These are phyloP conservation scores for Xyrauchen texanus DNA, from an alignment of 2,113 vertebrate species.

Conservation along the genomic window DNA sequence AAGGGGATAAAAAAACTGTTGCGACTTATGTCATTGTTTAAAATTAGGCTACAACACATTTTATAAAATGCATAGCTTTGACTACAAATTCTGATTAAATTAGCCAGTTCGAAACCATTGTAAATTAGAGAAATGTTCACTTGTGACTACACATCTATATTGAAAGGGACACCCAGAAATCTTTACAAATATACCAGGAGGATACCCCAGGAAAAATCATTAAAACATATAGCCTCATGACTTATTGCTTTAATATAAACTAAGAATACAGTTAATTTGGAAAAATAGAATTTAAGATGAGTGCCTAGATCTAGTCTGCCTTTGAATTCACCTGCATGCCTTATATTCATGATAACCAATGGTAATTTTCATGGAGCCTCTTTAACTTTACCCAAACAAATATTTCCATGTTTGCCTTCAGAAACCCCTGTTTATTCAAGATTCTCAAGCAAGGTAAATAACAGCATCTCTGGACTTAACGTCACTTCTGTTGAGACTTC, in stretches of 20 bases:
- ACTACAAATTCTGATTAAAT: background rate
- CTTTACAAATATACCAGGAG: too few relatives aligned
- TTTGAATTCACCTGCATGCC: too few relatives aligned
- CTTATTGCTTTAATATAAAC: too few relatives aligned
- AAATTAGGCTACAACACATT: background rate
- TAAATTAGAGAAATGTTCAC: too few relatives aligned
- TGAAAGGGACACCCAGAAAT: too few relatives aligned
- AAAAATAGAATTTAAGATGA: too few relatives aligned
- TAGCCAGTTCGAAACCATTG: background rate
- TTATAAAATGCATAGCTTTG: background rate
- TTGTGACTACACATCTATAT: background rate
- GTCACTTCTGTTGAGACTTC: conserved; percentile 33
- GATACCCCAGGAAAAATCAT: too few relatives aligned
- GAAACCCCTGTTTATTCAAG: background rate
- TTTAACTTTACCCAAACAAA: background rate
- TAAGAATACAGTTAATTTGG: too few relatives aligned
- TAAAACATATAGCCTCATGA: too few relatives aligned
- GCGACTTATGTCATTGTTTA: background rate
- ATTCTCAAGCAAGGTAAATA: background rate
- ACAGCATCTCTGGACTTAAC: conserved; percentile 1
- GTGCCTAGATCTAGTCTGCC: too few relatives aligned
- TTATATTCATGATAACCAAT: too few relatives aligned
- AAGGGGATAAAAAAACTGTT: background rate
- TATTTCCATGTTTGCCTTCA: background rate
- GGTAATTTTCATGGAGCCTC: too few relatives aligned